A percentile compares a stretch with the other conserved stretches of the same genome.
phyloP scores from a whole-genome alignment of 2,888 invertebrate species.

The Mechanitis mazaeus region DNA sequence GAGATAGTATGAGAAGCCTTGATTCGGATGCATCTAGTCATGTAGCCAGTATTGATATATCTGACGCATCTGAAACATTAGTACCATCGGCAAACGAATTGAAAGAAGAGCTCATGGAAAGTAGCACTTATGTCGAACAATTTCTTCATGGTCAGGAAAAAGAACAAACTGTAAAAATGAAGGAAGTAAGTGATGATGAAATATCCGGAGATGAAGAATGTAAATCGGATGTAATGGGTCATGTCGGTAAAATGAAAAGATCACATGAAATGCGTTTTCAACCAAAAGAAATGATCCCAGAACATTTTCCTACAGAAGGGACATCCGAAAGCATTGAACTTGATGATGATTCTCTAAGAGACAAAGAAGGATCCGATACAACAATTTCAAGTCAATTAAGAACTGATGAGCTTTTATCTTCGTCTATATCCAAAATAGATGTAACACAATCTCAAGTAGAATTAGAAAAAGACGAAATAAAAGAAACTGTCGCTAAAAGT shows the following conservation, averaged over 20 bases:
- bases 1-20: slow-evolving; percentile 92
- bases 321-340: slow-evolving; percentile 62
- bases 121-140: slow-evolving; percentile 76
- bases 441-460: slow-evolving; percentile 56
- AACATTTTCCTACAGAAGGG: slow-evolving; percentile 62
- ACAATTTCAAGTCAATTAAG: slow-evolving; percentile 69
- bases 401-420: slow-evolving; percentile 63
- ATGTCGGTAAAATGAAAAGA: slow-evolving; percentile 87
- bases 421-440: slow-evolving; percentile 67
- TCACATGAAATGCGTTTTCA: slow-evolving; percentile 94
- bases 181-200: slow-evolving; percentile 71
- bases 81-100: slow-evolving; percentile 92
- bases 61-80: slow-evolving; percentile 94
- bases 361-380: slow-evolving; percentile 62
- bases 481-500: slow-evolving; percentile 45
- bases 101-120: slow-evolving; percentile 83
- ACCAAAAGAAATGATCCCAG: slow-evolving; percentile 76
- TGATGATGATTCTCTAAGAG: slow-evolving; percentile 63
- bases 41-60: slow-evolving; percentile 91
- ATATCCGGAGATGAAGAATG: slow-evolving; percentile 76
- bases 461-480: slow-evolving; percentile 45
- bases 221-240: slow-evolving; percentile 68
- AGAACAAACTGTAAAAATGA: slow-evolving; percentile 49
- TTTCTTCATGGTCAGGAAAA: slow-evolving; percentile 66
- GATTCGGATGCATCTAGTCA: slow-evolving; percentile 94